A percentile compares a stretch with the other conserved stretches of the same genome.
phyloP scores from a whole-genome alignment of 64 coral and sea anemone genomes.

The Platygyra sinensis region DNA sequence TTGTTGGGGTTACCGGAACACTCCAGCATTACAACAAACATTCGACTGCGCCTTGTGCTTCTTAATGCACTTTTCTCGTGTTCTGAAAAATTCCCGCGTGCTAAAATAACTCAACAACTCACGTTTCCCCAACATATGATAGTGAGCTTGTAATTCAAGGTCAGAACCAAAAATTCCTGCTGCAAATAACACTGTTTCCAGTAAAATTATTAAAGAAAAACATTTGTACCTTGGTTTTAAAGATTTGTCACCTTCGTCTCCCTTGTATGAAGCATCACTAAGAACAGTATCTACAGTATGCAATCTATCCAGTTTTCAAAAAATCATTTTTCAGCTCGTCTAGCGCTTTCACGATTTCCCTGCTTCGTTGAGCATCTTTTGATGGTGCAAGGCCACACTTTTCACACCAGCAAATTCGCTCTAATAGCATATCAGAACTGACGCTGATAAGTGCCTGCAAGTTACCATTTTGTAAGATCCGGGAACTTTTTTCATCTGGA shows the following conservation, averaged over 20 bases:
- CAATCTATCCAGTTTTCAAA: conserved; percentile 14
- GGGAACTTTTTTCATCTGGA: conserved; percentile 2
- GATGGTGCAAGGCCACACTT: neutral
- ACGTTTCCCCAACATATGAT: too few relatives aligned
- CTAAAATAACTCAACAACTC: too few relatives aligned
- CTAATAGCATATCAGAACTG: conserved; percentile 21
- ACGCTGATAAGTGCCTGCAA: conserved; percentile 43
- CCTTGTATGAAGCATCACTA: neutral
- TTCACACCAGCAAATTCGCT: conserved; percentile 24
- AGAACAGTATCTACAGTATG: conserved; percentile 8
- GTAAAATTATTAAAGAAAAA: neutral
- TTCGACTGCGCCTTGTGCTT: too few relatives aligned
- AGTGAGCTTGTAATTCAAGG: too few relatives aligned
- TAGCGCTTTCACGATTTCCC: neutral
- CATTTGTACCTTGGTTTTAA: neutral
- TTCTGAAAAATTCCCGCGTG: too few relatives aligned
- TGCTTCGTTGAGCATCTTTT: neutral
- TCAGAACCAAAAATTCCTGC: too few relatives aligned
- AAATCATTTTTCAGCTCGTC: conserved; percentile 10
- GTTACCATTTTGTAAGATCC: conserved; percentile 15
- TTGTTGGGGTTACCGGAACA: too few relatives aligned
- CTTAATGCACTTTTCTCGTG: too few relatives aligned
- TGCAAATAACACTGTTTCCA: too few relatives aligned
- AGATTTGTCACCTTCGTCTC: neutral
- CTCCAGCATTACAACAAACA: too few relatives aligned